Evolutionary conservation across 2,888 invertebrate genomes (phyloP), one percentile per base, ranked within the genome.

Genomic region (Lathronympha strigana): DNA sequence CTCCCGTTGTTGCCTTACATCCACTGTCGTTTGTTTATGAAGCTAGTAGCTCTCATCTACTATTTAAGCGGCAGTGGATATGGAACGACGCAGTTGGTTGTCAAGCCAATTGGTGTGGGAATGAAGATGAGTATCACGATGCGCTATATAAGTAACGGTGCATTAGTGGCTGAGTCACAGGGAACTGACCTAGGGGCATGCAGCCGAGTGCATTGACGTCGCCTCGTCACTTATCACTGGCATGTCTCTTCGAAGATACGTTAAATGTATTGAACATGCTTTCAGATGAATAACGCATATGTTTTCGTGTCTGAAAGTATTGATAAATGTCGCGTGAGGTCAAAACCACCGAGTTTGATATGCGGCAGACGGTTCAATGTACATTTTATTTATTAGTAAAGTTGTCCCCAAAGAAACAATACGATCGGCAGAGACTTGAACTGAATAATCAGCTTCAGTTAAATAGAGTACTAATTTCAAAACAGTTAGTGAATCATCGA

Each of bases 101-200:
- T 23, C 31, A 53, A 51, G 31, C 49, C 47, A 58, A 68, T 66
- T 53, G 43, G 50, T 69, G 54, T 66, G 68, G 70, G 73, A 73
- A 76, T 84, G 71, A 75, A 80, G 78, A 81, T 76, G 71, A 73
- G 79, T 80, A 83, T 85, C 87, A 83, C 84, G 84, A 86, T 83
- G 86, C 78, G 76, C 75, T 84, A 78, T 82, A 78, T 83, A 82
- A 76, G 84, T 91, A 91, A 92, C 90, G 90, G 91, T 90, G 90
- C 87, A 89, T 82, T 73, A 79, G 78, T 76, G 86, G 81, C 85
- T 90, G 88, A 90, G 78, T 91, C 90, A 90, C 84, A 85, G 91
- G 90, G 91, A 91, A 92, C 92, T 92, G 92, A 91, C 92, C 92
- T 92, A 91, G 86, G 86, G 80, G 85, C 89, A 88, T 89, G 89